A percentile compares a stretch with the other conserved stretches of the same genome.
Evolutionary conservation across 2,113 vertebrate genomes (phyloP).

Genomic region (Ictalurus punctatus): DNA sequence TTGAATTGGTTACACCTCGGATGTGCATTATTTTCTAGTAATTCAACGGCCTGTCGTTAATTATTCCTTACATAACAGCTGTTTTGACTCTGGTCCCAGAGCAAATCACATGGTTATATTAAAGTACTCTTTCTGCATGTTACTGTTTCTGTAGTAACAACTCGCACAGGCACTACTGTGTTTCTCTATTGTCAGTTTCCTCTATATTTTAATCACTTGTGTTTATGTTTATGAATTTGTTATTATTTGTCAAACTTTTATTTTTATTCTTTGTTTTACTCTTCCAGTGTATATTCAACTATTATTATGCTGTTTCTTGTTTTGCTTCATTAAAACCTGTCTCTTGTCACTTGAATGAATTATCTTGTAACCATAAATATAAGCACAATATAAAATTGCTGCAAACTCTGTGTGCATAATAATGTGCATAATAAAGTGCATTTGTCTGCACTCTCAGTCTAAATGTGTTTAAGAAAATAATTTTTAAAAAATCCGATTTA

Average conservation of each 20-base stretch:
- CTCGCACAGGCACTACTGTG: not conserved
- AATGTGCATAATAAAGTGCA: not conserved
- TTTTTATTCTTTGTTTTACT: not conserved
- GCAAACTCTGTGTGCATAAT: not conserved
- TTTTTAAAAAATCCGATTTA: not conserved
- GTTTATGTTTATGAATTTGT: not conserved
- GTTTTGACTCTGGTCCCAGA: not conserved
- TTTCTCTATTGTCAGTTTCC: not conserved
- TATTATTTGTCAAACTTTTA: not conserved
- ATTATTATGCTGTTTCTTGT: not conserved
- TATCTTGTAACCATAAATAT: not conserved
- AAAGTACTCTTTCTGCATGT: not conserved
- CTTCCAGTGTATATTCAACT: not conserved
- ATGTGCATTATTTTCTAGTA: too few relatives aligned
- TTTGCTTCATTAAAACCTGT: not conserved
- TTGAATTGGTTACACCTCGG: too few relatives aligned
- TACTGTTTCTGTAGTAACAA: not conserved
- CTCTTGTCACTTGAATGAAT: not conserved
- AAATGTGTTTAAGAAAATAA: not conserved
- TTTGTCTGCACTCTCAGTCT: not conserved
- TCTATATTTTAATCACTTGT: not conserved
- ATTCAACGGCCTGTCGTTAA: too few relatives aligned
- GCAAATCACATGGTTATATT: not conserved
- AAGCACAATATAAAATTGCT: not conserved
- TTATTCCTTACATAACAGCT: not conserved